Evolutionary conservation across 2,888 invertebrate genomes (phyloP), one percentile per base, ranked within the genome.

Genomic region (Ctena decussata): DNA sequence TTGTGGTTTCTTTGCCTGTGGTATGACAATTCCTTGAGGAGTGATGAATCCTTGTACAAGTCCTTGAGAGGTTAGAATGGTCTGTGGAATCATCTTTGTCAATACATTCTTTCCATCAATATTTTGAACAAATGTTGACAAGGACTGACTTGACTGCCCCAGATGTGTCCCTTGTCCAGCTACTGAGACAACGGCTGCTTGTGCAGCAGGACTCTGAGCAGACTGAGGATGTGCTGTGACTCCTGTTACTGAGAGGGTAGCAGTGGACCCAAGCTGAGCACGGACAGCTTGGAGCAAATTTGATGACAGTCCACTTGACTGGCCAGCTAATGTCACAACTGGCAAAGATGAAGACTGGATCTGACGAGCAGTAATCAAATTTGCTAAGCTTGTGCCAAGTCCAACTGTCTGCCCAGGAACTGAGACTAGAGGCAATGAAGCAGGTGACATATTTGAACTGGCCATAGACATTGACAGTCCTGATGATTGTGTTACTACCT

Each of bases 21-120:
- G 90, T 39, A 92, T 87, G n/a, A 91, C 78, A 18, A 91, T 70
- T 3, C 91, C 90, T 73, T 92, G 90, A n/a, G 92, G 90, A 35
- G 89, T 93, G 18, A 93, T 57, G 72, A 86, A 91, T 12, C 92
- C 92, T 74, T 93, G 93, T 44, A 92, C 82, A 3, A 91, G 65
- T 41, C 90, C 89, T 74, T 92, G 91, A 11, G 92, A 80, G 21
- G 90, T 86, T 8, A 86, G 37, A 27, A 90, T 60, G 35, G 77
- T 86, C 27, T 91, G 92, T 30, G 92, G 90, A 39, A 90, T 70
- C 27, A 92, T 79, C 84, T 91, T 92, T 24, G 91, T 69, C 11
- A 91, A 32, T 3, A 91, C 82, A 70, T 90, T 92, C 80, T 92
- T 92, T 41, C 89, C 88, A 72, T 83, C 81, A 24, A 76, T 41